Percentiles rank a stretch among this genome's conserved stretches.
Evolutionary conservation across 53 echinoderm and acorn worm genomes (phyloP).

Genomic region (Arbacia lixula): DNA sequence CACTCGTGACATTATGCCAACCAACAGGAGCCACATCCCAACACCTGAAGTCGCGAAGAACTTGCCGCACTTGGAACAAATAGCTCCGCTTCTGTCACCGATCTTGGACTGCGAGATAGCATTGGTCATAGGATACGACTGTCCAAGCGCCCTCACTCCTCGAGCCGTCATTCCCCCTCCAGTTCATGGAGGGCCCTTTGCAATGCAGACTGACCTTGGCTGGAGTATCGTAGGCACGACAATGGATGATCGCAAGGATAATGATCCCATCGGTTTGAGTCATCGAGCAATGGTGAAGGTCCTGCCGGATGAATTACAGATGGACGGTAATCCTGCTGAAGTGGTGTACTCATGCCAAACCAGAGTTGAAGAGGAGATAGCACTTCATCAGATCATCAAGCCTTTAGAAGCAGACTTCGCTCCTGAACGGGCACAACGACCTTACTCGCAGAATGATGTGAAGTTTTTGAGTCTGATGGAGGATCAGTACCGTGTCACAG

Average conservation of each 20-base stretch:
- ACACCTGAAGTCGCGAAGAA: conserved; percentile 57
- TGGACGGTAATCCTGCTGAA: conserved; percentile 5
- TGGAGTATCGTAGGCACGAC: conserved; percentile 66
- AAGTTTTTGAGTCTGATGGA: conserved; percentile 13
- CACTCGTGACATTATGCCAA: neutral
- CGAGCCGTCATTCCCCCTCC: conserved; percentile 49
- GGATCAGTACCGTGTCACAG: conserved; percentile 3
- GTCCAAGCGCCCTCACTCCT: conserved; percentile 59
- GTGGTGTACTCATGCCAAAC: neutral
- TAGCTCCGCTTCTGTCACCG: conserved; percentile 42
- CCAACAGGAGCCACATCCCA: conserved; percentile 37
- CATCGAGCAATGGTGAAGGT: conserved; percentile 2
- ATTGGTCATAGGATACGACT: conserved; percentile 57
- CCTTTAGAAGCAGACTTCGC: conserved; percentile 61
- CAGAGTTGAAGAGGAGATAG: too few species aligned
- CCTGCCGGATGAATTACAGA: too few species aligned
- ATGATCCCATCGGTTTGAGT: conserved; percentile 6
- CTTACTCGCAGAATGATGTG: conserved; percentile 33
- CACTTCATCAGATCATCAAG: conserved; percentile 35
- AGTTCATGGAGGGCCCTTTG: conserved; percentile 25
- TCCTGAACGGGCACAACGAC: conserved; percentile 6
- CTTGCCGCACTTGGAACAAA: conserved; percentile 37
- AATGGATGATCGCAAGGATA: neutral
- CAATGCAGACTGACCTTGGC: conserved; percentile 60
- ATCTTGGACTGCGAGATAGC: conserved; percentile 52